Evolutionary conservation across 92 coral and sea anemone genomes (phyloP), one percentile per base, ranked within the genome.

Genomic region (Desmophyllum pertusum): DNA sequence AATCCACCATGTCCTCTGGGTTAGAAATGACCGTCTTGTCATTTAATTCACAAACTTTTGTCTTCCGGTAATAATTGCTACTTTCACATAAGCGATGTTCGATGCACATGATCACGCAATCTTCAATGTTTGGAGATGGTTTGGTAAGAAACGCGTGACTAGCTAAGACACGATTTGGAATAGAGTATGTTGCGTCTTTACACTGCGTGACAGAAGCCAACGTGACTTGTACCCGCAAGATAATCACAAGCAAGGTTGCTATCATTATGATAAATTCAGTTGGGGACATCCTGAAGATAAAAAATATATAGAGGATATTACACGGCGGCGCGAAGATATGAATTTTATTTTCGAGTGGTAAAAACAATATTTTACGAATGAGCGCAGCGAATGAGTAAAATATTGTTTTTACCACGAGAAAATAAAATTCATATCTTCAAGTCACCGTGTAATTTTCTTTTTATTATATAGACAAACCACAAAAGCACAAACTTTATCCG

Each of bases 61-160:
- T 74, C 27, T 52, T 74, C 29, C 62, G 59, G 39, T 45, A 73
- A 30, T 43, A 73, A 62, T 73, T 73, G n/a, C 31, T 73, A n/a
- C 78, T 73, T 25, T 73, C 38, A 23, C 78, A 73, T 8, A 11
- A 11, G 10, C 62, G 78, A 35, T 27, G 63, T 10, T 50, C 62
- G 10, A 30, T 33, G 17, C 78, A 74, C 3, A 0, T 19, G 2
- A 74, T 74, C 62, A 74, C 40, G 62, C 78, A 74, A 46, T 46
- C 43, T 15, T 48, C 78, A 15, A 48, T 74, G 40, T 6, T 14
- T 29, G 52, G 62, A 14, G 78, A 45, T 18, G 38, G 59, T 30
- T 29, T 10, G 17, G 64, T 53, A 13, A 17, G 3, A 9, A 75
- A 15, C 5, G 79, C 43, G 79, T 75, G 64, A 50, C 29, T 30